These are phyloP conservation scores for Anthrax anthrax DNA, from an alignment of 2,888 invertebrate species.

Conservation along the genomic window DNA sequence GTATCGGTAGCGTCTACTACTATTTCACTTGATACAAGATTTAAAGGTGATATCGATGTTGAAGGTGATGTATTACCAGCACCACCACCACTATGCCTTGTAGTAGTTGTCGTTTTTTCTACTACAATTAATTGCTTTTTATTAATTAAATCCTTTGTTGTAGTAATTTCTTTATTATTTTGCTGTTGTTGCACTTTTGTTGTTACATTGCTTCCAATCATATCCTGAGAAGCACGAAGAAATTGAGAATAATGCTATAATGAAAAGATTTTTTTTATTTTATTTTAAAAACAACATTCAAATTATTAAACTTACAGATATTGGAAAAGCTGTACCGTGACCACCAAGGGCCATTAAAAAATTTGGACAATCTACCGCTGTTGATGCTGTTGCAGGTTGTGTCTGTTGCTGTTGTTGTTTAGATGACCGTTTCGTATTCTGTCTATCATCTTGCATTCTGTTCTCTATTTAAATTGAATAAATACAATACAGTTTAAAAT, in stretches of 20 bases:
- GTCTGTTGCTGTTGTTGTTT: neutral
- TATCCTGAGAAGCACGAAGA: constrained; percentile 19
- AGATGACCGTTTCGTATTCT: neutral
- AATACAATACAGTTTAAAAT: neutral
- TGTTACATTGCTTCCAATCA: constrained; percentile 7
- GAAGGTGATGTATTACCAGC: neutral
- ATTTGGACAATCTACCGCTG: constrained; percentile 17
- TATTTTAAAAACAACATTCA: too few relatives aligned
- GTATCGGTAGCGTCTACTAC: constrained; percentile 11
- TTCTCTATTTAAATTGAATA: too few relatives aligned
- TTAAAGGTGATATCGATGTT: constrained; percentile 15
- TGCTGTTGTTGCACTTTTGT: neutral
- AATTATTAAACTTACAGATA: constrained; percentile 16
- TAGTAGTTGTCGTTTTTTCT: neutral
- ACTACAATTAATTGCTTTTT: neutral
- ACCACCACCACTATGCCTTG: too few relatives aligned
- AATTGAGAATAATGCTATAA: constrained; percentile 17
- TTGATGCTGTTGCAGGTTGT: constrained; percentile 7
- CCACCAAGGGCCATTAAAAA: constrained; percentile 19
- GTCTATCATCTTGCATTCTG: neutral
- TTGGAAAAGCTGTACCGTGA: constrained; percentile 16
- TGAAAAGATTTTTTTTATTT: neutral
- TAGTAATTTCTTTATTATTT: neutral
- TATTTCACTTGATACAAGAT: constrained; percentile 19
- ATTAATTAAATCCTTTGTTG: neutral